Conservation (phyloP, 1,140 invertebrate species). For the Pantala flavescens region DNA sequence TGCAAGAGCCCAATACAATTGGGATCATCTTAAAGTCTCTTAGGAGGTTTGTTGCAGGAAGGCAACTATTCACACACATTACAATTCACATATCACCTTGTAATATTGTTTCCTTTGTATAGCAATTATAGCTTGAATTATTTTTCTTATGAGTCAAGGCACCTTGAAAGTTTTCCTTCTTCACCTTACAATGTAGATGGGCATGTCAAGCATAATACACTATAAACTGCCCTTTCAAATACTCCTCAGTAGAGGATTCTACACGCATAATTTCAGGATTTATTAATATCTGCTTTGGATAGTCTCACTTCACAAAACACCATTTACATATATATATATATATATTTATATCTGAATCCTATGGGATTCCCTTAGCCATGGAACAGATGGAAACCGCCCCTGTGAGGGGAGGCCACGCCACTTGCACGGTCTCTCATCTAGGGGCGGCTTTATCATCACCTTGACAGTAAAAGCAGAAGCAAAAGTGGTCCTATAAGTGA, state of each 20-base stretch:
- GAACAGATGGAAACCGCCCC: conserved; percentile 2
- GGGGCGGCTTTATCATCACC: conserved; percentile 2
- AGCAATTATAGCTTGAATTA: conserved; percentile 3
- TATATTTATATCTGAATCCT: not conserved
- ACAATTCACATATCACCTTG: conserved; percentile 2
- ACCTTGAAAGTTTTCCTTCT: conserved; percentile 2
- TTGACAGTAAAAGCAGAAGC: not conserved
- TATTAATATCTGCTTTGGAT: not conserved
- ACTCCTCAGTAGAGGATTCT: not conserved
- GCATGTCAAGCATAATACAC: not conserved
- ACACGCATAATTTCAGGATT: not conserved
- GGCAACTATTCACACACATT: not conserved
- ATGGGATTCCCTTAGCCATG: not conserved
- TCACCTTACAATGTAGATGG: not conserved
- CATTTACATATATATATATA: not conserved
- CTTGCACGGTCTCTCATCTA: conserved; percentile 7
- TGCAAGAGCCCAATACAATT: not conserved
- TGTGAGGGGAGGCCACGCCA: conserved; percentile 1
- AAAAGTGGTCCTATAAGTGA: not conserved
- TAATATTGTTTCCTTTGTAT: not conserved
- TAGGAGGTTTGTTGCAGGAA: not conserved
- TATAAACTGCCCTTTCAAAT: not conserved
- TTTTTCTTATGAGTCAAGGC: conserved; percentile 6
- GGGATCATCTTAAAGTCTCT: not conserved
- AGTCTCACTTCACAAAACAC: not conserved